Evolutionary conservation across 2,888 invertebrate genomes (phyloP).

Genomic region (Sarcophaga subvicina): DNA sequence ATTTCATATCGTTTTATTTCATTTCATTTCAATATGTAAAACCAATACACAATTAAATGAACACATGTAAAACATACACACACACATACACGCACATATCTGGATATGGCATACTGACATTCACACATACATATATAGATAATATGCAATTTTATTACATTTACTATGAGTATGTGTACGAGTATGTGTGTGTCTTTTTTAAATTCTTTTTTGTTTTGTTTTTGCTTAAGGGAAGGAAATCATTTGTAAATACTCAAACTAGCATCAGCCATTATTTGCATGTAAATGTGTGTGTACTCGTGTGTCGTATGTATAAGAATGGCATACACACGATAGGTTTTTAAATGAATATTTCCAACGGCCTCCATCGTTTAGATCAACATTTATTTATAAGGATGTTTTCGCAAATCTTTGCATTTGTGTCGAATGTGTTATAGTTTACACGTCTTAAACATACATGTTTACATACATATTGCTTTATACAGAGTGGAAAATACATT

Average conservation of each 20-base stretch:
- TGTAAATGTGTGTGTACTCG: constrained; percentile 6
- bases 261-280: constrained; percentile 19
- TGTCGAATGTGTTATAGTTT: constrained; percentile 4
- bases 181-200: not conserved
- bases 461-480: not conserved
- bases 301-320: not conserved
- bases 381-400: constrained; percentile 18
- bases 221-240: constrained; percentile 31
- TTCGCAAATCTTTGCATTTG: constrained; percentile 2
- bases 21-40: constrained; percentile 18
- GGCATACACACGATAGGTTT: not conserved
- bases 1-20: constrained; percentile 33
- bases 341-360: constrained; percentile 30
- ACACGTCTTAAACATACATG: no score
- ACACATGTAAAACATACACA: not conserved
- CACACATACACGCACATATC: not conserved
- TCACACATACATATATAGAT: not conserved
- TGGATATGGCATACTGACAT: not conserved
- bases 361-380: constrained; percentile 25
- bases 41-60: not conserved
- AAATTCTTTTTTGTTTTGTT: not conserved
- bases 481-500: not conserved
- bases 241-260: constrained; percentile 37
- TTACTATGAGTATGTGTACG: not conserved
- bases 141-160: not conserved